Evolutionary conservation across 2,888 invertebrate species (phyloP).

Genomic region (Melieria picta): DNA sequence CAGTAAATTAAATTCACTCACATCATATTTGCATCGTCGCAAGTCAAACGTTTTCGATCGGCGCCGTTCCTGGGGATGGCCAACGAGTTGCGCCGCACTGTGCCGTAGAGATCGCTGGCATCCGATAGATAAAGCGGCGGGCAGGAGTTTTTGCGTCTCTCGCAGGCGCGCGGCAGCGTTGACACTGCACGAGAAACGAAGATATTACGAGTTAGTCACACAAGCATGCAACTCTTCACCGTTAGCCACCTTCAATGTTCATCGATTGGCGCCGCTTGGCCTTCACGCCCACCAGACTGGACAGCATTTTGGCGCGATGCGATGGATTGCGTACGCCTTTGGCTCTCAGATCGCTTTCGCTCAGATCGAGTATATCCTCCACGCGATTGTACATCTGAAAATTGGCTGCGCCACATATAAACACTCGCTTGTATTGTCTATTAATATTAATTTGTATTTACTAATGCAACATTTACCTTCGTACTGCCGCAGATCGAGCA

Average conservation of each 20-base stretch:
- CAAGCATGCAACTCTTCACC: not conserved
- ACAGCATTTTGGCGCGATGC: conserved; percentile 73
- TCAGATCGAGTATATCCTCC: conserved; percentile 56
- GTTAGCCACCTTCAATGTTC: conserved; percentile 58
- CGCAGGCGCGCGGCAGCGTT: conserved; percentile 39
- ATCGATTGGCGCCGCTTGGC: conserved; percentile 71
- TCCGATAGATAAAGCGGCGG: conserved; percentile 48
- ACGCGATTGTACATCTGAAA: conserved; percentile 53
- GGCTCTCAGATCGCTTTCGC: conserved; percentile 70
- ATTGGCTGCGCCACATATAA: conserved; percentile 45
- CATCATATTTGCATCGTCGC: conserved; percentile 52
- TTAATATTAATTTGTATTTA: not conserved
- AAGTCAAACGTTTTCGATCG: conserved; percentile 49
- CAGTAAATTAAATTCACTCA: conserved; percentile 45
- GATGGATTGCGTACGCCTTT: conserved; percentile 73
- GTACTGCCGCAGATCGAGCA: conserved; percentile 72
- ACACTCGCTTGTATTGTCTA: conserved; percentile 1
- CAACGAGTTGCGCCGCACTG: conserved; percentile 34
- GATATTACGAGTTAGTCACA: conserved; percentile 13
- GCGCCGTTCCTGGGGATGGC: conserved; percentile 49
- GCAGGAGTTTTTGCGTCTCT: conserved; percentile 54
- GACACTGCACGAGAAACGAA: conserved; percentile 35
- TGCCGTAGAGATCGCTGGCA: conserved; percentile 15
- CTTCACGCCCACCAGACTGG: conserved; percentile 72
- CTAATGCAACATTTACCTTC: conserved; percentile 49